A percentile compares a stretch with the other conserved stretches of the same genome.
These are phyloP conservation scores for Elgaria multicarinata DNA, from an alignment of 2,113 vertebrate genomes.

Conservation along the genomic window DNA sequence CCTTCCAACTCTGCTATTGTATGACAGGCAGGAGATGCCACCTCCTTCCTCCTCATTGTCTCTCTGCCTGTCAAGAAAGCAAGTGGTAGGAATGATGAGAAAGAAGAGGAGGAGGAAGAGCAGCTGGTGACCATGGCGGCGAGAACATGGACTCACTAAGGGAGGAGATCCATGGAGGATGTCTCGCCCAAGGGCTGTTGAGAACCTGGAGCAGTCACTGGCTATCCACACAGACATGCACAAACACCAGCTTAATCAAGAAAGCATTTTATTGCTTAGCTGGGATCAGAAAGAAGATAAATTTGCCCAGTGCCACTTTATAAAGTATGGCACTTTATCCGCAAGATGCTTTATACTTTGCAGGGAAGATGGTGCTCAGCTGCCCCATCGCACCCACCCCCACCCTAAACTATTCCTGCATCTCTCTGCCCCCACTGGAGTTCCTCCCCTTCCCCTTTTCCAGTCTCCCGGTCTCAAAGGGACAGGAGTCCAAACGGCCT, in stretches of 20 bases:
- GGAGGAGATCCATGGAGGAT: too few species aligned
- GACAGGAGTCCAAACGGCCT: neutral
- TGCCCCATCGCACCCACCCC: neutral
- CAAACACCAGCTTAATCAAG: constrained; percentile 26
- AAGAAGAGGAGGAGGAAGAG: too few species aligned
- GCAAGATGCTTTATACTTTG: neutral
- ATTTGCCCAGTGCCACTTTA: neutral
- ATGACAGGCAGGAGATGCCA: too few species aligned
- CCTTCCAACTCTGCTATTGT: too few species aligned
- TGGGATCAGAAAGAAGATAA: neutral
- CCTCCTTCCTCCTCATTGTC: too few species aligned
- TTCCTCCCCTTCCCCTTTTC: too few species aligned
- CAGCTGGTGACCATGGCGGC: too few species aligned
- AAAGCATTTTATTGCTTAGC: constrained; percentile 9
- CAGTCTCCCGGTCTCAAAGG: fast-evolving
- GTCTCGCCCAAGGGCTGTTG: too few species aligned
- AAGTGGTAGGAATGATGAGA: too few species aligned
- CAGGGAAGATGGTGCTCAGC: neutral
- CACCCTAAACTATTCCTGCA: neutral
- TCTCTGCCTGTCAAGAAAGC: too few species aligned
- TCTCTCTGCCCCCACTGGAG: neutral
- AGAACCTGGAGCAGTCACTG: too few species aligned
- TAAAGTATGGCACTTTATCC: neutral
- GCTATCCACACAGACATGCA: neutral
- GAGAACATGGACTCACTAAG: too few species aligned